These are phyloP conservation scores for Ichneumoninae sp. DNA, from an alignment of 2,888 invertebrate genomes.

Conservation along the genomic window DNA sequence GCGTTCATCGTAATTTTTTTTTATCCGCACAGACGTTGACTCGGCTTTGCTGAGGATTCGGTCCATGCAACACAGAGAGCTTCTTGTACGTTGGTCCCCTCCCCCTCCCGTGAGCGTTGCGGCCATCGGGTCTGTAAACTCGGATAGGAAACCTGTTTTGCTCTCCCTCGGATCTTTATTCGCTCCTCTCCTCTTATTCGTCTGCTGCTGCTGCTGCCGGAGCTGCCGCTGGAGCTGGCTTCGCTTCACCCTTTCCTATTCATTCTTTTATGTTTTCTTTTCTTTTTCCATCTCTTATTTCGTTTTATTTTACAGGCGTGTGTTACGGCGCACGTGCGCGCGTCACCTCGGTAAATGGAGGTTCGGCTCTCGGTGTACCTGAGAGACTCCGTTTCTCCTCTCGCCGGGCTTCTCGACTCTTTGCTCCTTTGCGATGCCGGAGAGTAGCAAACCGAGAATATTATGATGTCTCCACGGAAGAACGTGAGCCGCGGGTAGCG, in stretches of 20 bases:
- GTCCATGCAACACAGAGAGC: slow-evolving; percentile 32
- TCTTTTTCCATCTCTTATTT: slow-evolving; percentile 62
- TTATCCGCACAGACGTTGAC: slow-evolving; percentile 2
- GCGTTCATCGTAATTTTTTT: slow-evolving; percentile 36
- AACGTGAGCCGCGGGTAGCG: neutral
- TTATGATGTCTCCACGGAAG: slow-evolving; percentile 30
- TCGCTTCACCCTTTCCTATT: slow-evolving; percentile 55
- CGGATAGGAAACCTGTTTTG: slow-evolving; percentile 69
- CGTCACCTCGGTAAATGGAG: slow-evolving; percentile 76
- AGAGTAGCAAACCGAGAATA: slow-evolving; percentile 49
- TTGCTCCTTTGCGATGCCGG: slow-evolving; percentile 28
- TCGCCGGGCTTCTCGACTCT: slow-evolving; percentile 3
- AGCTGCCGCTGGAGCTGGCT: slow-evolving; percentile 29
- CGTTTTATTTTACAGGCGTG: slow-evolving; percentile 61
- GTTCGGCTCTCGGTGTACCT: slow-evolving; percentile 44
- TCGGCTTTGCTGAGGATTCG: slow-evolving; percentile 33
- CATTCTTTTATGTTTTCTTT: slow-evolving; percentile 53
- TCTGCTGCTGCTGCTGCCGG: slow-evolving; percentile 54
- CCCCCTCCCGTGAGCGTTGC: slow-evolving; percentile 14
- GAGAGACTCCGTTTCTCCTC: slow-evolving; percentile 16
- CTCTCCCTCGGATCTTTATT: slow-evolving; percentile 52
- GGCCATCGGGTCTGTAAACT: slow-evolving; percentile 54
- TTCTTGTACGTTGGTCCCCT: slow-evolving; percentile 43
- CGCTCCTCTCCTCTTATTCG: slow-evolving; percentile 38
- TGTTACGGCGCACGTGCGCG: slow-evolving; percentile 77